These are phyloP conservation scores for Heliocidaris tuberculata DNA, from an alignment of 35 echinoderm and acorn worm species.

Conservation along the genomic window DNA sequence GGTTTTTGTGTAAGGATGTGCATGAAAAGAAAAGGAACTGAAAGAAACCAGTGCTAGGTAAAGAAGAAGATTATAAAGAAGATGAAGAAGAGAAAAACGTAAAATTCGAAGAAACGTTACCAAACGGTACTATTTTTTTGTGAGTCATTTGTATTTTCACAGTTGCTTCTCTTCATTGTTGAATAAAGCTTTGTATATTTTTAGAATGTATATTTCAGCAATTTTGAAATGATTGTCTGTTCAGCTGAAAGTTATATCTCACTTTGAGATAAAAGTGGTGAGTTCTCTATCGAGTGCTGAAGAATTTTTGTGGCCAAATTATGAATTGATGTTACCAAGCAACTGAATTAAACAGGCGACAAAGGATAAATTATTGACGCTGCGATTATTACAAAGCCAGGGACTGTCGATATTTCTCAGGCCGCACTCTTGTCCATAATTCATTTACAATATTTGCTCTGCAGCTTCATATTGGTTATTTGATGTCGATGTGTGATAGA, in stretches of 20 bases:
- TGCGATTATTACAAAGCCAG: neutral
- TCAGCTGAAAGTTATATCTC: neutral
- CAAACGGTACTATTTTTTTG: no score
- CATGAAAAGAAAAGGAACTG: no score
- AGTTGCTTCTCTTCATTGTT: neutral
- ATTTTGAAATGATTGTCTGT: neutral
- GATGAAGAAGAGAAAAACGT: neutral
- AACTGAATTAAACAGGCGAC: slow-evolving; percentile 9
- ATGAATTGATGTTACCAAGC: neutral
- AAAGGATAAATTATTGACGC: neutral
- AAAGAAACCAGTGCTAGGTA: no score
- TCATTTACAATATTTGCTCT: neutral
- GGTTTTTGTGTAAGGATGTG: no score
- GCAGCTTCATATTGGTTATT: neutral
- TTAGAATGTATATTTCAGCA: neutral
- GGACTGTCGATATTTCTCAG: neutral
- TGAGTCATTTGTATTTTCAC: no score
- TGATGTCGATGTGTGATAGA: neutral
- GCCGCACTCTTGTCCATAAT: neutral
- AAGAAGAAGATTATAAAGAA: neutral
- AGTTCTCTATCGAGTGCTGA: neutral
- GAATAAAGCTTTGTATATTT: neutral
- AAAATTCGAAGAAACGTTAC: neutral
- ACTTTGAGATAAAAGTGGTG: neutral
- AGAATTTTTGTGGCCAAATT: neutral